Percentiles rank a stretch among this genome's conserved stretches.
Conservation (phyloP, 2,888 invertebrate genomes). For the Chesias legatella region DNA sequence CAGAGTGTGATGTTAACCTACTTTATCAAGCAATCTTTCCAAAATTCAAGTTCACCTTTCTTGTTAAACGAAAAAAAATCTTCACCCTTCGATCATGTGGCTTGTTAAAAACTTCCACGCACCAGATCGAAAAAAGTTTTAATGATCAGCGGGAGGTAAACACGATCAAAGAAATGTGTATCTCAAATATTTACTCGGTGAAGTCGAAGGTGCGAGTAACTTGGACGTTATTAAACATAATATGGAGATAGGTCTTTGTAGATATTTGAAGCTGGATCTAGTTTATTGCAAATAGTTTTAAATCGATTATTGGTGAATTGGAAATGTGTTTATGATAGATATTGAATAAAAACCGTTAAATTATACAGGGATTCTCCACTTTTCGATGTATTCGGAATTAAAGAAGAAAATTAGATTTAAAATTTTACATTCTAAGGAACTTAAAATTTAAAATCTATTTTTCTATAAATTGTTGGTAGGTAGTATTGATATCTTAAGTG, state of each 20-base stretch:
- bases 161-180: slow-evolving; percentile 35
- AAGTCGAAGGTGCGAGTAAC: slow-evolving; percentile 10
- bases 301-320: too few species aligned
- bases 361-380: too few species aligned
- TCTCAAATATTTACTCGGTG: slow-evolving; percentile 21
- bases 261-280: too few species aligned
- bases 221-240: neutral
- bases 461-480: too few species aligned
- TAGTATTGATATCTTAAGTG: too few species aligned
- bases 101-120: slow-evolving; percentile 52
- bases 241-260: neutral
- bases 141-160: slow-evolving; percentile 42
- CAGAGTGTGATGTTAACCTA: slow-evolving; percentile 10
- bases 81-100: slow-evolving; percentile 43
- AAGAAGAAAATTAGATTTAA: too few species aligned
- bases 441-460: too few species aligned
- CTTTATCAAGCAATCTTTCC: slow-evolving; percentile 8
- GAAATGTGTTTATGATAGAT: too few species aligned
- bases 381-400: too few species aligned
- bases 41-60: slow-evolving; percentile 23
- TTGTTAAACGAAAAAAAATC: slow-evolving; percentile 31
- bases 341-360: too few species aligned
- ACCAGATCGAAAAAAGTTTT: slow-evolving; percentile 49
- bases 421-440: too few species aligned
- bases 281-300: too few species aligned